These are phyloP conservation scores for Morinoia aosen DNA, from an alignment of 2,888 invertebrate genomes.

Conservation along the genomic window DNA sequence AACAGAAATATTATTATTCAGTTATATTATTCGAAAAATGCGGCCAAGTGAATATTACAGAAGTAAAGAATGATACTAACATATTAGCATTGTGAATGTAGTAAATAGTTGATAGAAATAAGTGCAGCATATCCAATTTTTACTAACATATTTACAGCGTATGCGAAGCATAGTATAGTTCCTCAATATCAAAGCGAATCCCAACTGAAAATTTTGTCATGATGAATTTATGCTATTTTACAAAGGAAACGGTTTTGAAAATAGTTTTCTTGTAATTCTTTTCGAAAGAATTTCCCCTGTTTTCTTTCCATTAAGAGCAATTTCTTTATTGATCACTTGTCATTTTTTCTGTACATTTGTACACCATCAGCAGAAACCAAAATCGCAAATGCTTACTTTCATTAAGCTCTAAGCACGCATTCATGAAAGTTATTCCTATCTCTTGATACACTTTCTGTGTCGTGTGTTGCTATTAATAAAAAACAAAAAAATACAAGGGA, in stretches of 20 bases:
- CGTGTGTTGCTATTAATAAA: too few relatives aligned
- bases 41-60: not conserved
- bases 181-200: not conserved
- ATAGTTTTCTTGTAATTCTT: not conserved
- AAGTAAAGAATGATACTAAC: not conserved
- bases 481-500: too few relatives aligned
- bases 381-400: too few relatives aligned
- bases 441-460: too few relatives aligned
- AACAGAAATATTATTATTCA: not conserved
- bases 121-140: not conserved
- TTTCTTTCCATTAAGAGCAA: not conserved
- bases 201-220: not conserved
- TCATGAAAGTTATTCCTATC: too few relatives aligned
- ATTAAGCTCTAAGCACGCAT: too few relatives aligned
- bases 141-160: not conserved
- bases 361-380: too few relatives aligned
- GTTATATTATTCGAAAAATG: not conserved
- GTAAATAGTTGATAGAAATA: not conserved
- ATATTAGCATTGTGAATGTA: not conserved
- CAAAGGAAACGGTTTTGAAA: not conserved
- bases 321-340: too few relatives aligned
- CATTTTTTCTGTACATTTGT: too few relatives aligned
- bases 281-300: not conserved
- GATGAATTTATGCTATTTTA: not conserved
- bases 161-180: not conserved